Conservation (phyloP, 1,140 invertebrate species). For the Caenorhabditis tropicalis region DNA sequence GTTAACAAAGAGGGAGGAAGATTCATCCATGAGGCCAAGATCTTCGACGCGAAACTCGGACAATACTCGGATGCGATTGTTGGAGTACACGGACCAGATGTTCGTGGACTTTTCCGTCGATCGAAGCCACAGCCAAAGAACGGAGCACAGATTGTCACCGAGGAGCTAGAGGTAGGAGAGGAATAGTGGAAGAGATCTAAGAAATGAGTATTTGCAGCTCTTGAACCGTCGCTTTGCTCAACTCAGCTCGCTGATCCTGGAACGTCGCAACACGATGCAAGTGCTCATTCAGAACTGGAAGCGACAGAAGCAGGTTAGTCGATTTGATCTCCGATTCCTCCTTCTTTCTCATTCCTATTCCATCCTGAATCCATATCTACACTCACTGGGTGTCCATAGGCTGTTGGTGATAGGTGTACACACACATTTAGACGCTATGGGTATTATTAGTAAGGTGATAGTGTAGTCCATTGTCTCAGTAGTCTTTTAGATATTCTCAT, state of each 20-base stretch:
- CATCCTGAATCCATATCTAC: neutral
- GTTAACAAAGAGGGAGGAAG: conserved; percentile 92
- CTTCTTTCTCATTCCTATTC: neutral
- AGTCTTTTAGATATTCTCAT: too few species aligned
- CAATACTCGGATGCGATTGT: conserved; percentile 87
- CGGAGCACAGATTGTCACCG: conserved; percentile 83
- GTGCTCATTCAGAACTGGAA: conserved; percentile 71
- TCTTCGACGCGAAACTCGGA: conserved; percentile 86
- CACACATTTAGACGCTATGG: too few species aligned
- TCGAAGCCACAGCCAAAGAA: conserved; percentile 69
- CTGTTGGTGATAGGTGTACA: conserved; percentile 5
- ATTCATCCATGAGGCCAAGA: conserved; percentile 96
- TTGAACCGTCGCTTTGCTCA: conserved; percentile 71
- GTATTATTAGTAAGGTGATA: conserved; percentile 16
- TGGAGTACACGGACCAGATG: conserved; percentile 78
- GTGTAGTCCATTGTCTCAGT: neutral
- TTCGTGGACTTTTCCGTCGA: conserved; percentile 64
- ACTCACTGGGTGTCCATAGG: neutral
- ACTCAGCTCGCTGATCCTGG: conserved; percentile 67
- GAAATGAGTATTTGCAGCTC: too few species aligned
- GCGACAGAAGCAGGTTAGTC: conserved; percentile 71
- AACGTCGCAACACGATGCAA: conserved; percentile 69
- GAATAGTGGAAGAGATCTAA: too few species aligned
- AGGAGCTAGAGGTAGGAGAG: conserved; percentile 77
- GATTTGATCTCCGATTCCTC: neutral